Conservation (phyloP, 2,888 invertebrate genomes). For the Penaeus monodon region DNA sequence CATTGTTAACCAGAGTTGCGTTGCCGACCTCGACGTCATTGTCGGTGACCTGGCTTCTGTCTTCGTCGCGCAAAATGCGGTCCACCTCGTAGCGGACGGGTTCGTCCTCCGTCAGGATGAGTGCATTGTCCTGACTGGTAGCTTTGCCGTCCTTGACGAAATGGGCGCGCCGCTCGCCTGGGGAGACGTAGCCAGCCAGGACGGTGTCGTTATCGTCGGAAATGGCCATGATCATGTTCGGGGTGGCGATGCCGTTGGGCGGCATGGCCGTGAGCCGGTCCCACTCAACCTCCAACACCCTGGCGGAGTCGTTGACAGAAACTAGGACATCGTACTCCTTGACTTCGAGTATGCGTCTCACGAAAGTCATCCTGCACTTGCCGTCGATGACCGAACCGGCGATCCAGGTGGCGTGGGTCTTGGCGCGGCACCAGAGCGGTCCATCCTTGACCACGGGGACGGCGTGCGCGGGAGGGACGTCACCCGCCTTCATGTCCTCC, state of each 20-base stretch:
- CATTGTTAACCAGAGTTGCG: slow-evolving; percentile 7
- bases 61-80: slow-evolving; percentile 21
- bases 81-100: slow-evolving; percentile 25
- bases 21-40: background rate
- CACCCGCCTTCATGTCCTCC: slow-evolving; percentile 34
- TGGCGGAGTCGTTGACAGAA: slow-evolving; percentile 30
- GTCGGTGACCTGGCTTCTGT: background rate
- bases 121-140: background rate
- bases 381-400: slow-evolving; percentile 24
- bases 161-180: background rate
- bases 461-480: slow-evolving; percentile 12
- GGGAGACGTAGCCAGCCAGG: slow-evolving; percentile 20
- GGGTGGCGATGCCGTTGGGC: slow-evolving; percentile 15
- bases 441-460: slow-evolving; percentile 5
- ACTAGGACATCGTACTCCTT: slow-evolving; percentile 29
- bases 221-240: slow-evolving; percentile 21
- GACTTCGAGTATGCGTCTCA: background rate
- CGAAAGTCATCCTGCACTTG: slow-evolving; percentile 24
- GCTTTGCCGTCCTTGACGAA: slow-evolving; percentile 17
- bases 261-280: slow-evolving; percentile 31
- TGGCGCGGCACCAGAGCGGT: slow-evolving; percentile 35
- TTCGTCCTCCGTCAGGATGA: slow-evolving; percentile 39
- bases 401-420: slow-evolving; percentile 12
- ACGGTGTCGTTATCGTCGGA: slow-evolving; percentile 1
- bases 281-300: slow-evolving; percentile 23